phyloP scores from a whole-genome alignment of 2,797 vertebrate species.

The Acanthis flammea region DNA sequence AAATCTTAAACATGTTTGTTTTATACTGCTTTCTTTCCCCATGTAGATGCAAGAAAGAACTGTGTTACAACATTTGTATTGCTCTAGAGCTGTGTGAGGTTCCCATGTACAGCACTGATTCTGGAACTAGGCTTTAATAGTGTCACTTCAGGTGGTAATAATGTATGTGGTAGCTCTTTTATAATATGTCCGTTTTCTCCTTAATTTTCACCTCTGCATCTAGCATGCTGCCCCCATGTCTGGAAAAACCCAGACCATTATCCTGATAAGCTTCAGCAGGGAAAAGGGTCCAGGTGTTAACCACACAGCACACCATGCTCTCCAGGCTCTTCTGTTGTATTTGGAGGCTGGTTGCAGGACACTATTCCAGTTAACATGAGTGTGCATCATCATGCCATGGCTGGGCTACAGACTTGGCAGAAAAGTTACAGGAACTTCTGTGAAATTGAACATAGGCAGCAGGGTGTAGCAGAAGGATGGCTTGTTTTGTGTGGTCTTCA shows the following conservation, averaged over 20 bases:
- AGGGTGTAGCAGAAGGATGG: background rate
- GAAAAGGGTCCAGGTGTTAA: background rate
- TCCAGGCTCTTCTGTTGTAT: background rate
- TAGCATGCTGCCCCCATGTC: background rate
- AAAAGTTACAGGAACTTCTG: background rate
- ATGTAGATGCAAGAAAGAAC: background rate
- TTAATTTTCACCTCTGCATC: background rate
- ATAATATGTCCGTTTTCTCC: background rate
- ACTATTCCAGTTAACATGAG: background rate
- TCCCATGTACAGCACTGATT: background rate
- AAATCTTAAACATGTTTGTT: background rate
- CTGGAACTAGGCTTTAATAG: background rate
- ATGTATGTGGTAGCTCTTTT: background rate
- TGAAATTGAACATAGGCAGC: background rate
- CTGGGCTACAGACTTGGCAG: background rate
- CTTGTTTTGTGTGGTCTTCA: background rate
- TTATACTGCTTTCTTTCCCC: background rate
- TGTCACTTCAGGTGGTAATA: background rate
- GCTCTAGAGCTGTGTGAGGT: background rate
- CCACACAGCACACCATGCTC: fast-evolving
- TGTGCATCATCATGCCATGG: background rate
- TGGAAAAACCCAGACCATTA: background rate
- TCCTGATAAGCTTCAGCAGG: background rate
- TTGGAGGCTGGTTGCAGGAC: background rate
- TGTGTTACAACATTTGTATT: background rate